Base-by-base conservation (phyloP, 2,797 vertebrate genomes). In the Cottoperca gobio region DNA sequence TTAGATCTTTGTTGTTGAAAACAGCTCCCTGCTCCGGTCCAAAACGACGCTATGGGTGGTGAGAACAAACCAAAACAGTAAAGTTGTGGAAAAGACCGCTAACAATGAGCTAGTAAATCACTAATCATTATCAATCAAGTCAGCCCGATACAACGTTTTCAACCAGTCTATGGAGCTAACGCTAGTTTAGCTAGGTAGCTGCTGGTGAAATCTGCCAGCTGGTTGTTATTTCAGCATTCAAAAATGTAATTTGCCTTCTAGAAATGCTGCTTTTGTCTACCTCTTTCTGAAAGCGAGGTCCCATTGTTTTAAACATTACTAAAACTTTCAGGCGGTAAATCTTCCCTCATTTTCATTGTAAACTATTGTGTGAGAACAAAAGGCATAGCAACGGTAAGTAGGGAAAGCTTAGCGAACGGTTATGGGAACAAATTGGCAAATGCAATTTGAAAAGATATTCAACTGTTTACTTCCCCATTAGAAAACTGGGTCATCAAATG, bases 401-500 rank as follows among this genome's bases (percentile, higher is more conserved):
- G 39, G 21, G 16, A 5, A 40, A 23, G 7, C 48, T 39, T 6
- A 28, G 37, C 3, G 33, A 8, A 33, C 33, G 31, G 31, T 33
- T 33, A 26, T 21, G 23, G 42, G 23, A 59, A 49, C 9, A 4
- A 49, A 59, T 26, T 70, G 23, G 24, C 35, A 6, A 37, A 26
- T 39, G 33, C 2, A 17, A 21, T 16, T 28, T 49, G 55, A 70
- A 50, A 28, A 49, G 6, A 46, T 72, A 71, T 24, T 3, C 23
- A 23, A 31, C 45, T 31, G 6, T n/a, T 70, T 45, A 31, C 40
- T 64, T 40, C 48, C 37, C 11, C 50, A 48, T 76, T 72, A 70
- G 52, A 43, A 33, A 84, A 69, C 13, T 49, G n/a, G 61, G 33
- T 72, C 58, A 69, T 64, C 24, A 64, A 63, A 72, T 35, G 35